Conservation (phyloP, 2,888 invertebrate species). For the Orchesella flavescens region DNA sequence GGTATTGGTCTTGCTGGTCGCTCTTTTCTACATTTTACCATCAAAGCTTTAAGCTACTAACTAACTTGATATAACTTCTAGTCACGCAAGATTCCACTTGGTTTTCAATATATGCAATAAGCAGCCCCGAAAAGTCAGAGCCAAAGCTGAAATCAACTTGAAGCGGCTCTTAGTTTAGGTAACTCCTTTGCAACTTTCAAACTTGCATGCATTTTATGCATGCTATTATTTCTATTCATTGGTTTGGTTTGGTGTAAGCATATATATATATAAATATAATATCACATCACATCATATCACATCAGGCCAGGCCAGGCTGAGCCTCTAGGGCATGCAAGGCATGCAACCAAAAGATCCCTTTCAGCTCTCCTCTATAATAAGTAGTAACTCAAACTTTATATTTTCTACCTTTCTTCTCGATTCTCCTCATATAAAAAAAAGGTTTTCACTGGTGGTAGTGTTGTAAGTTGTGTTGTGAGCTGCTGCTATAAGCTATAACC, state of each 20-base stretch:
- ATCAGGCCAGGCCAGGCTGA: no score
- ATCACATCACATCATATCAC: no score
- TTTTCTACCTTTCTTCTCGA: no score
- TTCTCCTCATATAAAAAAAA: no score
- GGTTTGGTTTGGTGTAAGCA: no score
- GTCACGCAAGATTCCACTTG: constrained; percentile 70
- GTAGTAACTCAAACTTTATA: background rate
- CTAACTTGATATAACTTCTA: constrained; percentile 61
- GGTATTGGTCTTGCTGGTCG: constrained; percentile 23
- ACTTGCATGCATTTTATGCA: constrained; percentile 36
- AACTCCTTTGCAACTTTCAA: background rate
- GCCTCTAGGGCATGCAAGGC: constrained; percentile 35
- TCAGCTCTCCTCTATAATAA: background rate
- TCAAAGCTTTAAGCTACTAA: no score
- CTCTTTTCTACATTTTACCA: no score
- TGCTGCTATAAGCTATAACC: no score
- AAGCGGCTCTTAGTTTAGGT: constrained; percentile 2
- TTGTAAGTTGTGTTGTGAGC: no score
- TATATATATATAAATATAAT: no score
- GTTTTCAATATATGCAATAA: constrained; percentile 68
- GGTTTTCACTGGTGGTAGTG: background rate
- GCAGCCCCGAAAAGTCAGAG: no score
- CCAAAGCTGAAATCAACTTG: constrained; percentile 32
- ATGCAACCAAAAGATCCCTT: constrained; percentile 34
- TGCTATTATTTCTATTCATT: constrained; percentile 2